These are phyloP conservation scores for Tapera naevia DNA, from an alignment of 2,797 vertebrate species.

Conservation along the genomic window DNA sequence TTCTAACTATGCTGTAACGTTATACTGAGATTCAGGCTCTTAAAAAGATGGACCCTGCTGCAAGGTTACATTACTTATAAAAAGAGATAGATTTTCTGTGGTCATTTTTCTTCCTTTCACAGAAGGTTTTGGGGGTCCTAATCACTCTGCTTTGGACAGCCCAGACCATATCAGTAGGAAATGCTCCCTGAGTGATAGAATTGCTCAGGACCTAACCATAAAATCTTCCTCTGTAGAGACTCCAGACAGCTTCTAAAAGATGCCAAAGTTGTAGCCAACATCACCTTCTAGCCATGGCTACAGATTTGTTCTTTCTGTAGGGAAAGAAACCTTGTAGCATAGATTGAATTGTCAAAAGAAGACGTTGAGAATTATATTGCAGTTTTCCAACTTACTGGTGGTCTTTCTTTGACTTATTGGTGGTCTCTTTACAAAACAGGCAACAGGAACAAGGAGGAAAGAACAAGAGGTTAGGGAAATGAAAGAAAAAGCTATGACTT, in stretches of 20 bases:
- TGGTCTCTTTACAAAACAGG: background rate
- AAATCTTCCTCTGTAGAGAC: background rate
- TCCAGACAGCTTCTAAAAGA: background rate
- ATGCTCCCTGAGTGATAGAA: background rate
- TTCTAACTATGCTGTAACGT: background rate
- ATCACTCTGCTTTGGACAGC: background rate
- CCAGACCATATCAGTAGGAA: background rate
- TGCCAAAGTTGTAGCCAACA: background rate
- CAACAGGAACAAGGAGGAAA: background rate
- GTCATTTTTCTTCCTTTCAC: background rate
- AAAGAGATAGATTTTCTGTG: background rate
- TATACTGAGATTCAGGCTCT: background rate
- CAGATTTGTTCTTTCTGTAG: background rate
- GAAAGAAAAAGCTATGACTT: slow-evolving; percentile 36
- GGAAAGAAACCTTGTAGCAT: background rate
- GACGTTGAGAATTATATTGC: background rate
- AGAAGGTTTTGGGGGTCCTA: background rate
- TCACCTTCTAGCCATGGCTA: background rate
- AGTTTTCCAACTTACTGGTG: background rate
- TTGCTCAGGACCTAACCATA: background rate
- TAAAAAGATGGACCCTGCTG: background rate
- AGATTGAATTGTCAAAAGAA: background rate
- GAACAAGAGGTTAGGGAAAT: slow-evolving; percentile 12
- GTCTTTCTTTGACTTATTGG: background rate
- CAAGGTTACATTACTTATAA: background rate